Conservation (phyloP, 23 tunicate genomes). For the Styela clava region DNA sequence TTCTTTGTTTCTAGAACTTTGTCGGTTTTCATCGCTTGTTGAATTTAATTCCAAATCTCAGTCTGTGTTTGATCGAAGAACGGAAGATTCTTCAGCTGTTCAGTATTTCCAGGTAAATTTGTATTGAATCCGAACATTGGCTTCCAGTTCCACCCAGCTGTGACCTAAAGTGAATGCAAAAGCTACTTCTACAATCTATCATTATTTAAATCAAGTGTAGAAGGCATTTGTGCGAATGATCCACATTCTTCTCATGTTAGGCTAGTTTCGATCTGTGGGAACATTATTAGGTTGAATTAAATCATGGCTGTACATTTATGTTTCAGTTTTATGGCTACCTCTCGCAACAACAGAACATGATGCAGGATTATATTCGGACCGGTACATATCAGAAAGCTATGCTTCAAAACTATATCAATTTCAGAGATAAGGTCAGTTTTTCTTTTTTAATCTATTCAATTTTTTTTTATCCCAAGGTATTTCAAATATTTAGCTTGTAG, state of each 20-base stretch:
- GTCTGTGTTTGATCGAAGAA: conserved; percentile 86
- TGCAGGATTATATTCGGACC: conserved; percentile 99
- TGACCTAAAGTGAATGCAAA: not conserved
- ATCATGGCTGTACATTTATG: too few species aligned
- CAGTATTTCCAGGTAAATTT: conserved; percentile 90
- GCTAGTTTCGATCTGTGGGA: too few species aligned
- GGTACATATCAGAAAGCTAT: conserved; percentile 99
- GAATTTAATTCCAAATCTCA: conserved; percentile 55
- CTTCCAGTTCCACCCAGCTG: not conserved
- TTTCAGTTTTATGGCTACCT: conserved; percentile 98
- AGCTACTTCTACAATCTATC: not conserved
- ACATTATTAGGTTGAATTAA: too few species aligned
- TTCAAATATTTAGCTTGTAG: too few species aligned
- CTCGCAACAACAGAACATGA: conserved; percentile 99
- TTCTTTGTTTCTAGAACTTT: conserved; percentile 40
- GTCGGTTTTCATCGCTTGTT: conserved; percentile 40
- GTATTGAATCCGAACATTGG: not conserved
- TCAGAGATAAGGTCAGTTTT: conserved; percentile 85
- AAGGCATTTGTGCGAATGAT: too few species aligned
- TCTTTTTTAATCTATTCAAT: not conserved
- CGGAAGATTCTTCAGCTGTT: conserved; percentile 92
- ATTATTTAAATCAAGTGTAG: too few species aligned
- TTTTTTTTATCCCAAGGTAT: too few species aligned
- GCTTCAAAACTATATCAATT: conserved; percentile 92
- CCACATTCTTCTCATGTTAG: too few species aligned